Evolutionary conservation across 1,140 invertebrate species (phyloP), one percentile per base, ranked within the genome.

Genomic region (Tribolium madens): DNA sequence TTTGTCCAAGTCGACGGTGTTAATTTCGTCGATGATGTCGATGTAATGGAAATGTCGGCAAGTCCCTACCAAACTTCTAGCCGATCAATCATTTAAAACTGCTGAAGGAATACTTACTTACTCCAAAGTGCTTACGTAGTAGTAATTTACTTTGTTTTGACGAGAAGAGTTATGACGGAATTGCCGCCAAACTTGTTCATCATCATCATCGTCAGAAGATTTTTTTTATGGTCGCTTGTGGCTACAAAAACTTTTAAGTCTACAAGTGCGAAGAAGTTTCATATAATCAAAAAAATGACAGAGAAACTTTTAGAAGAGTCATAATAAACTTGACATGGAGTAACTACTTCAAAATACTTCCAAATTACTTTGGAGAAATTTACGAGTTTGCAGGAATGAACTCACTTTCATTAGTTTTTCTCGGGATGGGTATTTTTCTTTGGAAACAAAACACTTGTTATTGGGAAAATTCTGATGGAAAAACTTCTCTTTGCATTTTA

Each of bases 81-180:
- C 26, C 57, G 57, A 64, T 64, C 57, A 64, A 64, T 64, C 57
- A 64, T 64, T 64, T 64, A 64, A 64, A 64, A 64, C 57, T 64
- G 57, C 57, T 64, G 21, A 64, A 31, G 57, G 57, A 64, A 64
- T 64, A 64, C 57, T 64, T 64, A 33, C n/a, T n/a, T n/a, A 10
- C 13, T 9, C 5, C 14, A 64, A 64, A 64, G 57, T 64, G 57
- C 57, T 64, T 64, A 64, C 57, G 57, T 33, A 64, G n/a, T 12
- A n/a, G 9, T n/a, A 64, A 64, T 64, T 26, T 26, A 64, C 57
- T 64, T 64, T 64, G 57, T 64, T 33, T n/a, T 26, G 57, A 64
- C 17, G 57, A 64, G 57, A 64, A 33, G 57, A 33, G 57, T 33
- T 64, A 26, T 13, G 57, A 64, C 57, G 26, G 57, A 64, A 64